Evolutionary conservation across 2,888 invertebrate species (phyloP), one percentile per base, ranked within the genome.

Genomic region (Lepidonotus clava): DNA sequence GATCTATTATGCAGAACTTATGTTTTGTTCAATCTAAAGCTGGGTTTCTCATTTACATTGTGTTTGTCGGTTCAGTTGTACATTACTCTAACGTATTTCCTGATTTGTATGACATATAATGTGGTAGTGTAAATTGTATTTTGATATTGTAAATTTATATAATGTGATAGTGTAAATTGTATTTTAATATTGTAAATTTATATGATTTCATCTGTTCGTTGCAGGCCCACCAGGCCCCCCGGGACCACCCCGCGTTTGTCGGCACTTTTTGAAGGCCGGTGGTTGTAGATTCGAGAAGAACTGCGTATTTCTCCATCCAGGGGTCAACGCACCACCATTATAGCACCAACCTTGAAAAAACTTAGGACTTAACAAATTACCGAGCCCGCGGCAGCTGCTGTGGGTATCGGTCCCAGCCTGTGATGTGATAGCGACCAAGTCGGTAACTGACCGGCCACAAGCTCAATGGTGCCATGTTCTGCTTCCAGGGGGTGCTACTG

Each of bases 291-390:
- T 97, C 92, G 97, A 97, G 86, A 97, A 97, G 91, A 96, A 96
- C 90, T 98, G 98, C 94, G 96, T 96, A 85, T 98, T 97, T 94
- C 95, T 97, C 90, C 98, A 98, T 95, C 97, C 97, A 1, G 96
- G 96, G 88, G 89, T 92, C 0, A 92, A 93, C 87, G 92, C 92
- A 6, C 93, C 92, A n/a, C 86, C 77, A 14, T 85, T 85, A 67
- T 85, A 67, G 67, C 56, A 71, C 28, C 18, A 28, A 6, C 41
- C 34, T 21, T 46, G 24, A 18, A 4, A 1, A 80, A n/a, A 41
- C 11, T 14, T 14, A 80, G 5, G 28, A 41, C 38, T 4, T 71
- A 38, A 36, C 18, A 34, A 1, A 66, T 24, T 32, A 46, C 8
- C 46, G 18, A 18, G 8, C 8, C 8, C 8, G 8, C 8, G 46